Evolutionary conservation across 2,888 invertebrate genomes (phyloP).

Genomic region (Arrhopalites spinosus): DNA sequence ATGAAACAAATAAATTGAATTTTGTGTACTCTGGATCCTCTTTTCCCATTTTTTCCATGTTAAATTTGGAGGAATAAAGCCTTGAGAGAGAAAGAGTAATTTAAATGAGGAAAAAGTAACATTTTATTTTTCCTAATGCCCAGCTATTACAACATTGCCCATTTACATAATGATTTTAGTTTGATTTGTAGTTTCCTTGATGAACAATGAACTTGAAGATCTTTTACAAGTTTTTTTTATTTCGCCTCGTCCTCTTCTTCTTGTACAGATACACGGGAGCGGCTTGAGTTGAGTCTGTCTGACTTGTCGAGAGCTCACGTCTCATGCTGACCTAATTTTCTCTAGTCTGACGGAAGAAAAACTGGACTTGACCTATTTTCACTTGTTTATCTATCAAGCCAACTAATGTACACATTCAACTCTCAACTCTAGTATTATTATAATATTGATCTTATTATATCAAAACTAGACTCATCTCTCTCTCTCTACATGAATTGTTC

Average conservation of each 20-base stretch:
- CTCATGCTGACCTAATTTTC: conserved; percentile 41
- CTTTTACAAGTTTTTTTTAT: conserved; percentile 34
- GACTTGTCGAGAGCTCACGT: conserved; percentile 33
- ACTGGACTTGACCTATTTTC: conserved; percentile 42
- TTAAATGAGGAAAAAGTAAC: conserved; percentile 14
- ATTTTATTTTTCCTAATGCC: conserved; percentile 32
- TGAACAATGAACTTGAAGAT: conserved; percentile 39
- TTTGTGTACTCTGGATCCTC: no score
- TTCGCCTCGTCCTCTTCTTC: background rate
- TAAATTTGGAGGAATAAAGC: background rate
- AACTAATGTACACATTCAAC: conserved; percentile 7
- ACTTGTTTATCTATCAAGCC: conserved; percentile 38
- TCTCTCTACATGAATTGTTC: conserved; percentile 24
- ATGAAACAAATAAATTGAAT: conserved; percentile 8
- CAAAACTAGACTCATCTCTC: background rate
- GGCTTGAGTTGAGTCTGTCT: background rate
- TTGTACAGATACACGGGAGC: background rate
- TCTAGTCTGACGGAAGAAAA: conserved; percentile 38
- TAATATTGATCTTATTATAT: conserved; percentile 17
- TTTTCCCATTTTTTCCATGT: no score
- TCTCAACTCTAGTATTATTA: background rate
- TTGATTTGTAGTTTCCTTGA: conserved; percentile 39
- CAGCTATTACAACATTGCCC: conserved; percentile 30
- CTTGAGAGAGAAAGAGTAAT: conserved; percentile 13
- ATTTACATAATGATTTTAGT: conserved; percentile 40